Base-by-base conservation (phyloP, 1,140 invertebrate genomes). In the Drosophila cardini region DNA sequence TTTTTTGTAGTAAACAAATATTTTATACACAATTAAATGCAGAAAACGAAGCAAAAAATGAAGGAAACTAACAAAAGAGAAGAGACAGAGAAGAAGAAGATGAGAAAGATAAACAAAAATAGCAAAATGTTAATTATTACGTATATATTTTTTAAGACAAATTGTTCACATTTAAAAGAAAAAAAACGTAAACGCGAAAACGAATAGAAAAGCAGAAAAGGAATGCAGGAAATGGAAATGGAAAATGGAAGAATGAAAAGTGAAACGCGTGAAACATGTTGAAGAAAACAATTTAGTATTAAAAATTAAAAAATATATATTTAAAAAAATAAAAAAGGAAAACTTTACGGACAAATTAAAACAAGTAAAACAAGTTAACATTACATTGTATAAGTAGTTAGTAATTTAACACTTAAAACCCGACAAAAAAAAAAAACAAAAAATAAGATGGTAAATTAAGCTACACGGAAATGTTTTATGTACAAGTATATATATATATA, bases 331-430 rank as follows among this genome's bases (percentile, higher is more conserved):
- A 26, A 79, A 61, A 38, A 82, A 79, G 67, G 68, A 76, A 80
- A 84, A 71, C 83, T 89, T 90, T 76, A 90, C 72, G 85, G 85
- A 91, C 90, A 91, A 91, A 91, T 91, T 91, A 90, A 91, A 91
- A 87, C 84, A 91, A 90, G 90, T 90, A 91, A 91, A 91, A 91
- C 80, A 91, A 91, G 90, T 91, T 91, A 91, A 91, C 90, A 91
- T 91, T 91, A 91, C 90, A 91, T 91, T 91, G 80, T 91, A 91
- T 91, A 91, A 91, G 90, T 91, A 91, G 90, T 91, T 91, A 91
- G 90, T 91, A 91, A 91, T 89, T 91, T 73, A 84, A 87, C 82
- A 89, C 79, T 73, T 87, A 83, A 86, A 79, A 68, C 68, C 48
- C 55, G 55, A 80, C 55, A 34, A 67, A 62, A 50, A 55, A 57